A percentile compares a stretch with the other conserved stretches of the same genome.
Conservation (phyloP, 2,888 invertebrate genomes). For the Artemia sp. region DNA sequence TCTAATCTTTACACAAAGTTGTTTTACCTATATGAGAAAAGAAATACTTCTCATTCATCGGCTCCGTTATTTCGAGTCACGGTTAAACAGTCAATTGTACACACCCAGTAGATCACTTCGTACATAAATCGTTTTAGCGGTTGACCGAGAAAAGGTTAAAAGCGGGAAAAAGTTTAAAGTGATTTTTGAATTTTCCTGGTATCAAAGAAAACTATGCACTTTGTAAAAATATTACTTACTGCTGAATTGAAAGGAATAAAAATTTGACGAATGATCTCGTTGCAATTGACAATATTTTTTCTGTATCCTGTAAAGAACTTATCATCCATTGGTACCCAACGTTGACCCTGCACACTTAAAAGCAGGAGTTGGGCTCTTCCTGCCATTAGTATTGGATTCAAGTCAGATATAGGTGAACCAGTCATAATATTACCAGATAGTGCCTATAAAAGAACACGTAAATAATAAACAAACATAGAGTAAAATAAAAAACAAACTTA, state of each 20-base stretch:
- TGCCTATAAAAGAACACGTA: slow-evolving; percentile 40
- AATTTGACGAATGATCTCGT: slow-evolving; percentile 65
- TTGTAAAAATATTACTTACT: slow-evolving; percentile 27
- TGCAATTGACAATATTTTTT: slow-evolving; percentile 47
- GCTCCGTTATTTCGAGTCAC: too few relatives aligned
- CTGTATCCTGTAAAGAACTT: slow-evolving; percentile 75
- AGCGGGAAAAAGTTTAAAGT: too few relatives aligned
- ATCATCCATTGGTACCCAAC: slow-evolving; percentile 50
- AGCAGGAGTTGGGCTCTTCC: slow-evolving; percentile 33
- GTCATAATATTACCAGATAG: slow-evolving; percentile 87
- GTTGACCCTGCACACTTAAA: slow-evolving; percentile 23
- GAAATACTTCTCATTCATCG: too few relatives aligned
- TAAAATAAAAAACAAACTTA: too few relatives aligned
- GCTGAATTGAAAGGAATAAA: slow-evolving; percentile 52
- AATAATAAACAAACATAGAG: slow-evolving; percentile 41
- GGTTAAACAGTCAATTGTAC: too few relatives aligned
- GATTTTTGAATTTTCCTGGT: too few relatives aligned
- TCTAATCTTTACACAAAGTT: too few relatives aligned
- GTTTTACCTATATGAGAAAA: too few relatives aligned
- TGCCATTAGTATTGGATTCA: slow-evolving; percentile 80
- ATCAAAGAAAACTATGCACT: too few relatives aligned
- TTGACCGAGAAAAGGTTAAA: too few relatives aligned
- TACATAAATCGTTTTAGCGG: too few relatives aligned
- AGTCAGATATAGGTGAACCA: slow-evolving; percentile 86
- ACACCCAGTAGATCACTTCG: too few relatives aligned